A percentile compares a stretch with the other conserved stretches of the same genome.
These are phyloP conservation scores for Aspidiotus destructor DNA, from an alignment of 2,888 invertebrate genomes.

Conservation along the genomic window DNA sequence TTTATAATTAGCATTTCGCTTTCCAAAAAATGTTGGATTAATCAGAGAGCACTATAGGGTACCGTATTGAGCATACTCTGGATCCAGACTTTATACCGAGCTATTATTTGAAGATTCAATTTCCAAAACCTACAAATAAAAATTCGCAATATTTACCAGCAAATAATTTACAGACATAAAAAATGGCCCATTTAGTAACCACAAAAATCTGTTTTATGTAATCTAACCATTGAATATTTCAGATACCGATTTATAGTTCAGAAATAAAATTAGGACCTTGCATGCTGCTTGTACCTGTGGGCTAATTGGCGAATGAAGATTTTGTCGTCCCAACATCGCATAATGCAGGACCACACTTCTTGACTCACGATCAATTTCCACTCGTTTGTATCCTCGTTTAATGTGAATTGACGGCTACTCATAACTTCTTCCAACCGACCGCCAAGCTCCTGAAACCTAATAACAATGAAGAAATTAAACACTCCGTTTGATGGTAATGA, in stretches of 20 bases:
- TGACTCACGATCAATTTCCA: conserved; percentile 43
- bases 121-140: conserved; percentile 65
- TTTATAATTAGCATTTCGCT: neutral
- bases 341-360: conserved; percentile 48
- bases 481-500: neutral
- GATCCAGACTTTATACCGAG: conserved; percentile 66
- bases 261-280: no score
- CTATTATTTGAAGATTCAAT: conserved; percentile 69
- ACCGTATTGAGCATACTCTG: conserved; percentile 38
- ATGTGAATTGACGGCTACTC: conserved; percentile 38
- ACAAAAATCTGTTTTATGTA: no score
- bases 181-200: neutral
- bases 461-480: conserved; percentile 34
- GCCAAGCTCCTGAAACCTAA: conserved; percentile 82
- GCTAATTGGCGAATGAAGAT: conserved; percentile 68
- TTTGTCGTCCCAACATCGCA: conserved; percentile 64
- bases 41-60: neutral
- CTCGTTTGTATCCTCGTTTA: conserved; percentile 25
- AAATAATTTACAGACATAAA: neutral
- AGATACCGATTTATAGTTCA: no score
- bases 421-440: conserved; percentile 51
- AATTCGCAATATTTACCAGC: conserved; percentile 9
- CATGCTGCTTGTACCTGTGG: conserved; percentile 44
- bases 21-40: conserved; percentile 5
- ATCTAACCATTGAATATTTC: no score